Conservation (phyloP, 1,140 invertebrate species). For the Pemphigus obesinymphae region DNA sequence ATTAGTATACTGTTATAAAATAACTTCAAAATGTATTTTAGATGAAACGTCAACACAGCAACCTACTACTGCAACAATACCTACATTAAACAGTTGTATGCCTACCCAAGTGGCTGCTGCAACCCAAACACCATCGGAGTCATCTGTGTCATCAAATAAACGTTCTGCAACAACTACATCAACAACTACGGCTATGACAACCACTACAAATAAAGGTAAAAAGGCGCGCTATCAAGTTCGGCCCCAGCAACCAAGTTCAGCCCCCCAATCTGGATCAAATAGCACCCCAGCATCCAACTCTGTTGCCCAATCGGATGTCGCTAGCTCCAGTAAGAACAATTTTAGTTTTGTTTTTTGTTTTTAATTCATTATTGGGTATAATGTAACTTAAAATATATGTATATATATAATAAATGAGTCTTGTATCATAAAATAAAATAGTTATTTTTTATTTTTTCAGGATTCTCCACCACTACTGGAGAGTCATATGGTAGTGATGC, state of each 20-base stretch:
- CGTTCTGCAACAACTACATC: conserved; percentile 44
- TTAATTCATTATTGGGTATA: neutral
- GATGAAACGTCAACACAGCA: neutral
- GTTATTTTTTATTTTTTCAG: neutral
- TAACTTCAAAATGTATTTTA: neutral
- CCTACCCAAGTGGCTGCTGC: conserved; percentile 44
- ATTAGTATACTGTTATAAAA: too few relatives aligned
- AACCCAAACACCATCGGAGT: conserved; percentile 46
- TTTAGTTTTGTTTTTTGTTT: neutral
- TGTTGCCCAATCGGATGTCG: conserved; percentile 35
- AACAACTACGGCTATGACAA: conserved; percentile 42
- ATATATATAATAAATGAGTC: neutral
- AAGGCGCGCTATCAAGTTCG: conserved; percentile 37
- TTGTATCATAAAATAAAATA: neutral
- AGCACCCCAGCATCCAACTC: conserved; percentile 22
- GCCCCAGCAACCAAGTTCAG: conserved; percentile 32
- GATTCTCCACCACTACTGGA: conserved; percentile 21
- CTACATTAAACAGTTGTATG: conserved; percentile 1
- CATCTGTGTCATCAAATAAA: conserved; percentile 45
- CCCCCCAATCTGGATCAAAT: conserved; percentile 35
- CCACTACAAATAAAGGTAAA: conserved; percentile 44
- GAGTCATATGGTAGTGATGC: conserved; percentile 29
- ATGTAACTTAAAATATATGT: too few relatives aligned
- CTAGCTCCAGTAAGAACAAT: conserved; percentile 28
- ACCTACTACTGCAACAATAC: conserved; percentile 5